Conservation (phyloP, 2,797 vertebrate genomes). For the Hozukius guyotensis region DNA sequence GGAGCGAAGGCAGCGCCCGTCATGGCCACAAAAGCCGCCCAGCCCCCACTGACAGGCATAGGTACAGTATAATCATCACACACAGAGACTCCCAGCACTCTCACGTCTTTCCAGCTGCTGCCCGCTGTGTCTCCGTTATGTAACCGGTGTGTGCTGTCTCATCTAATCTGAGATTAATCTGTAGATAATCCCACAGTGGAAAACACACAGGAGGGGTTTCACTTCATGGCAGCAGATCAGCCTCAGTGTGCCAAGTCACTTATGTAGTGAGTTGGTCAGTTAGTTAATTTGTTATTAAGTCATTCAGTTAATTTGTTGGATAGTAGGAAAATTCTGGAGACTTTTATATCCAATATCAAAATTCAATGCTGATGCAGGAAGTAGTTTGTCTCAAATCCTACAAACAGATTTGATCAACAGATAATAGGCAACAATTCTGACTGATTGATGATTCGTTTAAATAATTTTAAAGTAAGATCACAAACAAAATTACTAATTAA, state of each 20-base stretch:
- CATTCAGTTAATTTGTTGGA: not conserved
- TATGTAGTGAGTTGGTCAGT: not conserved
- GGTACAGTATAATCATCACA: constrained; percentile 75
- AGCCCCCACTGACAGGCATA: constrained; percentile 87
- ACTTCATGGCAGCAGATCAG: constrained; percentile 5
- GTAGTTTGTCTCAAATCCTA: not conserved
- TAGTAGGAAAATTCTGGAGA: not conserved
- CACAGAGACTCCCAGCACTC: constrained; percentile 4
- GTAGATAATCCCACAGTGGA: constrained; percentile 44
- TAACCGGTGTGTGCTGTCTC: constrained; percentile 30
- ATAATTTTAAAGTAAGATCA: not conserved
- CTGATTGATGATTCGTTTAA: not conserved
- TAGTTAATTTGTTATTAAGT: not conserved
- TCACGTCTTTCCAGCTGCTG: constrained; percentile 9
- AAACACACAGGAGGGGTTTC: constrained; percentile 25
- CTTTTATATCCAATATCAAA: not conserved
- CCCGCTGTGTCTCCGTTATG: constrained; percentile 28
- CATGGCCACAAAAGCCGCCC: constrained; percentile 83
- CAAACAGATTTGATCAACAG: not conserved
- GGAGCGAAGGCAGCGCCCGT: constrained; percentile 83
- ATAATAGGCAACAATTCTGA: not conserved
- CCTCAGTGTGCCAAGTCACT: not conserved
- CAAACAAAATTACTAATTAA: not conserved
- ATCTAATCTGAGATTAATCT: constrained; percentile 57
- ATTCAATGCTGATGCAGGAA: not conserved